Evolutionary conservation across 2,888 invertebrate genomes (phyloP).

Genomic region (Incurvaria masculella): DNA sequence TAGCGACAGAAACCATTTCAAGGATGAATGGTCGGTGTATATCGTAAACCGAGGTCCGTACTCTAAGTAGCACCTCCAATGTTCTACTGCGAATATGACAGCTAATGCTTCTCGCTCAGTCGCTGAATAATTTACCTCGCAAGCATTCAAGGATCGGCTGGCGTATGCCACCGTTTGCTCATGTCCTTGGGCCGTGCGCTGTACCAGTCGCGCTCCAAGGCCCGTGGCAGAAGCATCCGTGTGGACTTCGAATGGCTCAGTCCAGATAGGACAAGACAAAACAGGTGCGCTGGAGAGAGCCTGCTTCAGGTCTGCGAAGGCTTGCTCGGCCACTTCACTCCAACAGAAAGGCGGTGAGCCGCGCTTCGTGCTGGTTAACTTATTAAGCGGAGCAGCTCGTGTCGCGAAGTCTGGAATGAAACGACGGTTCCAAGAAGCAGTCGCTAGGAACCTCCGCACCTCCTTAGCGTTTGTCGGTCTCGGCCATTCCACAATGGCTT

Average conservation of each 20-base stretch:
- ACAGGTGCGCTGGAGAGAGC: background rate
- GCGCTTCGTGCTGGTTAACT: background rate
- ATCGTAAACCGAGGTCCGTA: background rate
- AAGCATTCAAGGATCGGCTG: conserved; percentile 9
- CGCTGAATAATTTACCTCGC: conserved; percentile 12
- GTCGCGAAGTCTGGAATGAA: background rate
- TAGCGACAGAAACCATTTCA: conserved; percentile 11
- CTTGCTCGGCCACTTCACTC: background rate
- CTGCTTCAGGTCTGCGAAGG: background rate
- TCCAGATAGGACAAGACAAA: background rate
- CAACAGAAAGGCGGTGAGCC: background rate
- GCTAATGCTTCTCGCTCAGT: conserved; percentile 21
- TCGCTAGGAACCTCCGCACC: background rate
- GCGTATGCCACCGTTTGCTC: conserved; percentile 8
- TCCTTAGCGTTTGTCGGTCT: conserved; percentile 11
- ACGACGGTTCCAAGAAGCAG: background rate
- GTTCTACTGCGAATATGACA: conserved; percentile 14
- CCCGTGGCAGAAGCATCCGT: background rate
- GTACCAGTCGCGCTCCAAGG: background rate
- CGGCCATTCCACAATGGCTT: conserved; percentile 16
- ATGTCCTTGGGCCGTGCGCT: background rate
- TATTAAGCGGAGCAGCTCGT: background rate
- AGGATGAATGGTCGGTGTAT: background rate
- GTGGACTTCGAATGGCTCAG: background rate
- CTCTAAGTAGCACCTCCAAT: background rate